Evolutionary conservation across 2,113 vertebrate genomes (phyloP).

Genomic region (Eonycteris spelaea): DNA sequence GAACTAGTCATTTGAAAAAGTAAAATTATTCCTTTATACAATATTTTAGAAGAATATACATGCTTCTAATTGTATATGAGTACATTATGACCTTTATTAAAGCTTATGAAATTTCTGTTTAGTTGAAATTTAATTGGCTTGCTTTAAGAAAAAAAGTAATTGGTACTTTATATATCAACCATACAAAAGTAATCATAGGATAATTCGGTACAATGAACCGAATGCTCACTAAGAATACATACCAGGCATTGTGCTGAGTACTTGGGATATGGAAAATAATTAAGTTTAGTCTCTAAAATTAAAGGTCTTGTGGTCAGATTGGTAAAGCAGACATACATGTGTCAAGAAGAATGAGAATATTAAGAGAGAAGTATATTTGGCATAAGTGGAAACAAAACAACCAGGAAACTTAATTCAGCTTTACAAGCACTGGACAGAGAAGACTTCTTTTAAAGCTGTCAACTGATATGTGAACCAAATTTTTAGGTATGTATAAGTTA

Average conservation of each 20-base stretch:
- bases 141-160: not conserved
- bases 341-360: constrained; percentile 5
- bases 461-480: not conserved
- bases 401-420: not conserved
- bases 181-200: not conserved
- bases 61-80: not conserved
- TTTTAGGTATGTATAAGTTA: not conserved
- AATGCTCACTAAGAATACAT: not conserved
- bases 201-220: not conserved
- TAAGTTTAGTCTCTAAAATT: not conserved
- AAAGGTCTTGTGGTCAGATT: not conserved
- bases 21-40: not conserved
- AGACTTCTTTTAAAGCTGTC: not conserved
- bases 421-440: not conserved
- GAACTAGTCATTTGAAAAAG: not conserved
- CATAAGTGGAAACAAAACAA: not conserved
- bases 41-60: not conserved
- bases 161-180: not conserved
- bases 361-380: not conserved
- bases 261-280: not conserved
- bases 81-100: not conserved
- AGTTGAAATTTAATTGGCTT: constrained; percentile 9
- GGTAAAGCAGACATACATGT: not conserved
- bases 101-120: not conserved
- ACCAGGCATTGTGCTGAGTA: not conserved